A percentile compares a stretch with the other conserved stretches of the same genome.
Conservation (phyloP, 2,888 invertebrate species). For the Cryptosula pallasiana region DNA sequence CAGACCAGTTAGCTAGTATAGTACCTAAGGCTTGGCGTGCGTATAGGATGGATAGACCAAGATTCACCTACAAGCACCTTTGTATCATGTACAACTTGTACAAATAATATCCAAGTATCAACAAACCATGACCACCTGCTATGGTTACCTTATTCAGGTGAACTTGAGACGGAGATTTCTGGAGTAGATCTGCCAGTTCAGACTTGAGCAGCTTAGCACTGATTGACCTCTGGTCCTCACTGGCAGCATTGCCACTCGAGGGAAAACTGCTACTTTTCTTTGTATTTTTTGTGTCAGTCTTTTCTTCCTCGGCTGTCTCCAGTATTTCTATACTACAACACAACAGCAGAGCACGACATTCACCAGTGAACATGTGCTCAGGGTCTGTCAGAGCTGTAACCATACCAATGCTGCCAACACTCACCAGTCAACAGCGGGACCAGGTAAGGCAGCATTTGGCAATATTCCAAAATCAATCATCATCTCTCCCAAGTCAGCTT, state of each 20-base stretch:
- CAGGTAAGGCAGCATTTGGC: background rate
- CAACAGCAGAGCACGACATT: too few relatives aligned
- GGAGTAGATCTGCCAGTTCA: conserved; percentile 33
- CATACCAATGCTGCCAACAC: too few relatives aligned
- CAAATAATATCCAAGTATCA: too few relatives aligned
- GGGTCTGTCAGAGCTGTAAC: too few relatives aligned
- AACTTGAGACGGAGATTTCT: conserved; percentile 2
- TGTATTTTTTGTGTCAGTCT: background rate
- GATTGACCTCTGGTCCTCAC: conserved; percentile 34
- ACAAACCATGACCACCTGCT: background rate
- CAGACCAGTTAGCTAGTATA: conserved; percentile 48
- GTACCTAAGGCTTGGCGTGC: conserved; percentile 45
- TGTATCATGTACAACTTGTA: too few relatives aligned
- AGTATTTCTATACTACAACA: conserved; percentile 1
- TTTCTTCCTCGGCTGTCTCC: conserved; percentile 9
- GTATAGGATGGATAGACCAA: conserved; percentile 45
- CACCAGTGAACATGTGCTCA: too few relatives aligned
- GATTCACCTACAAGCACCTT: conserved; percentile 24
- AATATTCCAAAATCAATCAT: conserved; percentile 21
- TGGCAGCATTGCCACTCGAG: background rate
- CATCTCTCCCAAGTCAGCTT: background rate
- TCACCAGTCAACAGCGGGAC: background rate
- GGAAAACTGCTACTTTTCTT: background rate
- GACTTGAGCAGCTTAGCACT: conserved; percentile 43
- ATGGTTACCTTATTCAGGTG: background rate